Conservation (phyloP, 2,888 invertebrate species). For the Idaea biselata region DNA sequence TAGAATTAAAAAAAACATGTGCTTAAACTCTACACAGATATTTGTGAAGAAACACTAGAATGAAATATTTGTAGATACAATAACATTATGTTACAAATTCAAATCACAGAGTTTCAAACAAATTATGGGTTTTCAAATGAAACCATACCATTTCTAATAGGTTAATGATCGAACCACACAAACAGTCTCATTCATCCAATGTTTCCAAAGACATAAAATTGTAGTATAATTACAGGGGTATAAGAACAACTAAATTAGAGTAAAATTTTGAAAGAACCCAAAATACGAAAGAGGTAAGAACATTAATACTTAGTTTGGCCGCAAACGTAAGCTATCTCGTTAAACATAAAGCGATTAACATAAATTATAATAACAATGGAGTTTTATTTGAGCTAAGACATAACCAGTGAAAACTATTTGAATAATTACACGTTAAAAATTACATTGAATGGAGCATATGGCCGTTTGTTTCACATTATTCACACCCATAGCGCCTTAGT, state of each 20-base stretch:
- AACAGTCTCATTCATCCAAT: neutral
- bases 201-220: neutral
- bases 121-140: neutral
- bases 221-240: neutral
- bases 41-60: neutral
- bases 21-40: neutral
- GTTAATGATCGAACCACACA: neutral
- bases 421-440: slow-evolving; percentile 2
- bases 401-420: slow-evolving; percentile 4
- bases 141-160: neutral
- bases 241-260: neutral
- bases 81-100: neutral
- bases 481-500: neutral
- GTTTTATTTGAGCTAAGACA: neutral
- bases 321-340: neutral
- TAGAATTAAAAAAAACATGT: too few relatives aligned
- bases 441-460: neutral
- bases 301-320: neutral
- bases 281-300: neutral
- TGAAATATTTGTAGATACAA: neutral
- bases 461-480: neutral
- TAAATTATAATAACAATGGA: slow-evolving; percentile 33
- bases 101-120: neutral
- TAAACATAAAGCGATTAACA: slow-evolving; percentile 14
- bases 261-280: neutral